Evolutionary conservation across 37 sponge, comb jelly and placozoan species (phyloP).

Genomic region (Oopsacas minuta): DNA sequence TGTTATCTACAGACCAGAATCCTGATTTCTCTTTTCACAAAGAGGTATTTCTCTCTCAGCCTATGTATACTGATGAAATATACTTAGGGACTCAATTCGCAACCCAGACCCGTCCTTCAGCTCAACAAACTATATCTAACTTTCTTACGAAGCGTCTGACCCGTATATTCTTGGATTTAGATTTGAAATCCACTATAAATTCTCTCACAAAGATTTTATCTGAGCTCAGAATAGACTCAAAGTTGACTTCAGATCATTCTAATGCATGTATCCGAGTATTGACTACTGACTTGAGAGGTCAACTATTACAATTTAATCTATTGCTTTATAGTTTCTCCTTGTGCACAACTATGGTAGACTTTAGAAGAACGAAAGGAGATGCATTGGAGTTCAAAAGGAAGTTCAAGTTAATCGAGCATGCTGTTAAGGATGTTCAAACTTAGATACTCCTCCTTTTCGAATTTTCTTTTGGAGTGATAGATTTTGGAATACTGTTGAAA

Average conservation of each 20-base stretch:
- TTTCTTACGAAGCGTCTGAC: not conserved
- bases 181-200: not conserved
- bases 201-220: not conserved
- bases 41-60: not conserved
- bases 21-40: not conserved
- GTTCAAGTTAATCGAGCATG: not conserved
- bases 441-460: too few relatives aligned
- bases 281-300: not conserved
- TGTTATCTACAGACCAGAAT: not conserved
- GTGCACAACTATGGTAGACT: not conserved
- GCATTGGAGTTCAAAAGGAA: conserved; percentile 2
- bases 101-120: not conserved
- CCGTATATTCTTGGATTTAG: not conserved
- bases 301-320: not conserved
- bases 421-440: too few relatives aligned
- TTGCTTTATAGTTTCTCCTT: not conserved
- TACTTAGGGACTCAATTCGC: not conserved
- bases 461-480: too few relatives aligned
- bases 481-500: too few relatives aligned
- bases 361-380: conserved; percentile 18
- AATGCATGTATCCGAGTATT: not conserved
- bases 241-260: not conserved
- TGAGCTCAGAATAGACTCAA: not conserved
- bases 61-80: not conserved
- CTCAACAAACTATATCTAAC: not conserved